A percentile compares a stretch with the other conserved stretches of the same genome.
These are phyloP conservation scores for Choloepus didactylus DNA, from an alignment of 2,797 vertebrate species.

Conservation along the genomic window DNA sequence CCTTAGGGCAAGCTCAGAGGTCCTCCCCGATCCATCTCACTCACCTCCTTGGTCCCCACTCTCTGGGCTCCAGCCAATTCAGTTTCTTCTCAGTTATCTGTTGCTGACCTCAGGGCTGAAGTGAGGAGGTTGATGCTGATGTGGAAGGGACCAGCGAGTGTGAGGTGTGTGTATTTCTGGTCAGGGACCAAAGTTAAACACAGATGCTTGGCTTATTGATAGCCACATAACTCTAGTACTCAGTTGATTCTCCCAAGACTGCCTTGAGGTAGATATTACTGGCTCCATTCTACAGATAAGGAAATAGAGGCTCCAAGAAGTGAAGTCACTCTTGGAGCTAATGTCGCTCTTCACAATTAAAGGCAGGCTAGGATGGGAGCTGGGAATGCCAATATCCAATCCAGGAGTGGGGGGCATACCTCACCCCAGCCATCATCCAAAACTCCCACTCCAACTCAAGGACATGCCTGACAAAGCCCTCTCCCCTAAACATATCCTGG, in stretches of 20 bases:
- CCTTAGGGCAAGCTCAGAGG: background rate
- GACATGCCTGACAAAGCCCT: background rate
- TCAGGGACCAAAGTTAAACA: background rate
- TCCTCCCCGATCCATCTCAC: background rate
- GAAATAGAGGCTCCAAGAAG: background rate
- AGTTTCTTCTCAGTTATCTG: background rate
- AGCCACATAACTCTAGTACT: fast-evolving
- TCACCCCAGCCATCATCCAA: background rate
- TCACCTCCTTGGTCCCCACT: background rate
- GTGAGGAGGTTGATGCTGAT: background rate
- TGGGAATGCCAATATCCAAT: background rate
- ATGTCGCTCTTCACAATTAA: background rate
- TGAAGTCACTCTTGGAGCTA: background rate
- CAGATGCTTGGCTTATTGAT: background rate
- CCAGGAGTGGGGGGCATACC: background rate
- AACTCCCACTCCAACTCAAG: background rate
- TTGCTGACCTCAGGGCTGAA: background rate
- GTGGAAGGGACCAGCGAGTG: background rate
- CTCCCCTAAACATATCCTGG: background rate
- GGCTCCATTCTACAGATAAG: background rate
- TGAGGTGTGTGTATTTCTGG: background rate
- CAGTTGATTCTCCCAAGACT: background rate
- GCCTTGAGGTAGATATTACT: background rate
- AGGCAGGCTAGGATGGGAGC: background rate
- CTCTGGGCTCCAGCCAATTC: background rate